phyloP scores from a whole-genome alignment of 2,113 vertebrate genomes.

The Motacilla alba region DNA sequence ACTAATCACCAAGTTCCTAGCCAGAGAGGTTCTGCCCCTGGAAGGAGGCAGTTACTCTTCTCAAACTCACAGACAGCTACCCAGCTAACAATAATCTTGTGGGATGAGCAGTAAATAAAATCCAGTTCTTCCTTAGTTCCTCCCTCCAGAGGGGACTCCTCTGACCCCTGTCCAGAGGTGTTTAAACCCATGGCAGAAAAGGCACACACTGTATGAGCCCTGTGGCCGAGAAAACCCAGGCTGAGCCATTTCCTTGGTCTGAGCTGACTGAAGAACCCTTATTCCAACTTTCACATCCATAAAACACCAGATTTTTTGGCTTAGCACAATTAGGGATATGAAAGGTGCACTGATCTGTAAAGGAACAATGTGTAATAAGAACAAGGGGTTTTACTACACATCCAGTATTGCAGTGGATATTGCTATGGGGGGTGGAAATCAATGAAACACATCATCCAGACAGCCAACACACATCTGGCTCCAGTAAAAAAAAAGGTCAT shows the following conservation, averaged over 20 bases:
- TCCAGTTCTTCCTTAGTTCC: neutral
- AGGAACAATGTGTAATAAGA: neutral
- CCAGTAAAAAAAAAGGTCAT: neutral
- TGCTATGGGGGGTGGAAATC: neutral
- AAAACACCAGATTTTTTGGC: neutral
- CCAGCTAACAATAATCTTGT: neutral
- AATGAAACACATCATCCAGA: neutral
- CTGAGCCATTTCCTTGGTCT: neutral
- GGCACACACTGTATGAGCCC: neutral
- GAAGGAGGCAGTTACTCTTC: neutral
- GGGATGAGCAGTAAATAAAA: neutral
- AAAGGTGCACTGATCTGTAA: slow-evolving; percentile 8
- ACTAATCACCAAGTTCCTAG: neutral
- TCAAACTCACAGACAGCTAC: neutral
- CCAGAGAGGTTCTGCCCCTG: neutral
- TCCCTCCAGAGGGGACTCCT: neutral
- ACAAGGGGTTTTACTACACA: neutral
- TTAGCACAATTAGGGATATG: neutral
- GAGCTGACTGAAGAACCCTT: neutral
- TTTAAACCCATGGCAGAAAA: neutral
- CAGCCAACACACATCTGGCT: neutral
- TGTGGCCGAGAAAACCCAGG: neutral
- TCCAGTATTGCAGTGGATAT: neutral
- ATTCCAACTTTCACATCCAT: neutral
- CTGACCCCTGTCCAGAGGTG: neutral